These are phyloP conservation scores for Quadriops clusia DNA, from an alignment of 2,888 invertebrate species.

Conservation along the genomic window DNA sequence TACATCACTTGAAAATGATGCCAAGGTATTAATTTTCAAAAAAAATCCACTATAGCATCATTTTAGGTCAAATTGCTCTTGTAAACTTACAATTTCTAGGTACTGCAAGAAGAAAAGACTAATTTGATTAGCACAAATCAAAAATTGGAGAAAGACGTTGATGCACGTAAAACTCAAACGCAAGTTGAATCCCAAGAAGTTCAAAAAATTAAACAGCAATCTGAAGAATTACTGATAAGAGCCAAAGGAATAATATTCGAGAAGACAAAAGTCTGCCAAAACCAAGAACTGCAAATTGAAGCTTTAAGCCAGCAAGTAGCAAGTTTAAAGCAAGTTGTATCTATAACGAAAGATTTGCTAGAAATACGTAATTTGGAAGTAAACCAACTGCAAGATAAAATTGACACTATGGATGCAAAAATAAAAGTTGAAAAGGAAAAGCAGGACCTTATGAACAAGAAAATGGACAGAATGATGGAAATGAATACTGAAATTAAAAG, in stretches of 20 bases:
- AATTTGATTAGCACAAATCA: too few species aligned
- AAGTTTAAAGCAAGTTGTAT: slow-evolving; percentile 70
- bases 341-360: slow-evolving; percentile 67
- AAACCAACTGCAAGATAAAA: slow-evolving; percentile 55
- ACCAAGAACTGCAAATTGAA: slow-evolving; percentile 67
- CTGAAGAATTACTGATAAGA: slow-evolving; percentile 46
- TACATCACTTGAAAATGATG: background rate
- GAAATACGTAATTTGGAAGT: slow-evolving; percentile 70
- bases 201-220: slow-evolving; percentile 33
- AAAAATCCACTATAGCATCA: slow-evolving; percentile 1
- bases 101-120: slow-evolving; percentile 20
- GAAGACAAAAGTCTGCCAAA: slow-evolving; percentile 63
- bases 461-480: slow-evolving; percentile 57
- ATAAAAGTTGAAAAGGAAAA: slow-evolving; percentile 62
- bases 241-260: slow-evolving; percentile 62
- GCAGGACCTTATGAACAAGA: slow-evolving; percentile 53
- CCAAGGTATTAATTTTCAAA: background rate
- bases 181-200: slow-evolving; percentile 28
- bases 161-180: slow-evolving; percentile 24
- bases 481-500: slow-evolving; percentile 64
- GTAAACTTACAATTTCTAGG: slow-evolving; percentile 1
- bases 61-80: background rate
- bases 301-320: slow-evolving; percentile 59
- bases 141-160: slow-evolving; percentile 28
- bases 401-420: slow-evolving; percentile 56